Percentiles rank a stretch among this genome's conserved stretches.
Evolutionary conservation across 2,888 invertebrate species (phyloP).

Genomic region (Drosophila stalkeri): DNA sequence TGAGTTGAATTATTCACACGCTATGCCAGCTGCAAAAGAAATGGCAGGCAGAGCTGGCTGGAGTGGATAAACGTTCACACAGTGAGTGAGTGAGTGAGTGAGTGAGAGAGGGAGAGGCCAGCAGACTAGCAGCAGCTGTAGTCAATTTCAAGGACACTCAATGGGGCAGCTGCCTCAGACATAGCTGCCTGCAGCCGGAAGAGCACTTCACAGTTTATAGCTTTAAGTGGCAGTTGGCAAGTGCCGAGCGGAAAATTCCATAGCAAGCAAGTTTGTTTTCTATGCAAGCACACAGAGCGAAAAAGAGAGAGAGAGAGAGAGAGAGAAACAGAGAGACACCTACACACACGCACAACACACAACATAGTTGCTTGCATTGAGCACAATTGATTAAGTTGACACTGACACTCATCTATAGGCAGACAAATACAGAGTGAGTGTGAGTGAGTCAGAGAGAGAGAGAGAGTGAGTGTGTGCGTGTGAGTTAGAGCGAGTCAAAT

Average conservation of each 20-base stretch:
- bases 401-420: slow-evolving; percentile 31
- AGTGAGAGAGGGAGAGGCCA: background rate
- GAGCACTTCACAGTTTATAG: slow-evolving; percentile 79
- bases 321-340: background rate
- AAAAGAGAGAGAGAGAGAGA: background rate
- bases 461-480: too few relatives aligned
- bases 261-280: slow-evolving; percentile 75
- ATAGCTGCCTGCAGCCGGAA: slow-evolving; percentile 52
- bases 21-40: slow-evolving; percentile 29
- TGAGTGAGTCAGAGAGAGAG: background rate
- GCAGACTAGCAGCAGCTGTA: slow-evolving; percentile 48
- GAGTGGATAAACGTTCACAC: slow-evolving; percentile 37
- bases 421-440: background rate
- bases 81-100: background rate
- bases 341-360: slow-evolving; percentile 12
- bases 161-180: slow-evolving; percentile 72
- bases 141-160: slow-evolving; percentile 75
- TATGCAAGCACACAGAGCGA: slow-evolving; percentile 48
- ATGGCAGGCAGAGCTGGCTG: slow-evolving; percentile 15
- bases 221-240: slow-evolving; percentile 76
- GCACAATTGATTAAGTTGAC: slow-evolving; percentile 57
- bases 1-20: slow-evolving; percentile 55
- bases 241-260: slow-evolving; percentile 76
- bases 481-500: background rate
- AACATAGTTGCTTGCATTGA: slow-evolving; percentile 15